phyloP scores from a whole-genome alignment of 2,113 vertebrate genomes.

The Stegostoma tigrinum region DNA sequence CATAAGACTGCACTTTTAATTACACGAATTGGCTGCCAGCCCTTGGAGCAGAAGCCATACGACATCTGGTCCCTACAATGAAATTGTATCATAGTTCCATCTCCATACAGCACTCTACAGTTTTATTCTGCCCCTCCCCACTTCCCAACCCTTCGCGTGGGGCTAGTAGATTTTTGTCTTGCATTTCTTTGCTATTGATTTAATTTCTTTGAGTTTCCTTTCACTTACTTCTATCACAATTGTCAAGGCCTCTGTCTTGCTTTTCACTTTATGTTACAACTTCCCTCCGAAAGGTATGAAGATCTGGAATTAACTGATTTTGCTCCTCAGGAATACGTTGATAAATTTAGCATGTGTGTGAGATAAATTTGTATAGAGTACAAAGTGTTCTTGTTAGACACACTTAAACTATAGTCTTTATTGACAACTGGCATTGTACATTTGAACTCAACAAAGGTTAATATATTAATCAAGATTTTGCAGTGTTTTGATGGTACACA shows the following conservation, averaged over 20 bases:
- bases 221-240: not conserved
- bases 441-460: not conserved
- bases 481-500: not conserved
- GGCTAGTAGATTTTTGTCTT: no score
- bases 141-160: no score
- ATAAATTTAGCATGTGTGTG: not conserved
- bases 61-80: no score
- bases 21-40: no score
- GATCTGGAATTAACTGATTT: not conserved
- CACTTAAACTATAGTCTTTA: not conserved
- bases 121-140: no score
- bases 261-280: not conserved
- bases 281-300: not conserved
- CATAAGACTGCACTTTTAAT: no score
- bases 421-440: not conserved
- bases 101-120: no score
- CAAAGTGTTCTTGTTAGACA: not conserved
- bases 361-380: not conserved
- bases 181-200: not conserved
- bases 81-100: no score
- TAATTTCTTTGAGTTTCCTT: not conserved
- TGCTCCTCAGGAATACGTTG: not conserved
- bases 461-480: not conserved
- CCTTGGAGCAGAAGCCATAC: no score
- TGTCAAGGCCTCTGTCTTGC: not conserved